Evolutionary conservation across 1,140 invertebrate genomes (phyloP), one percentile per base, ranked within the genome.

Genomic region (Atta cephalotes): DNA sequence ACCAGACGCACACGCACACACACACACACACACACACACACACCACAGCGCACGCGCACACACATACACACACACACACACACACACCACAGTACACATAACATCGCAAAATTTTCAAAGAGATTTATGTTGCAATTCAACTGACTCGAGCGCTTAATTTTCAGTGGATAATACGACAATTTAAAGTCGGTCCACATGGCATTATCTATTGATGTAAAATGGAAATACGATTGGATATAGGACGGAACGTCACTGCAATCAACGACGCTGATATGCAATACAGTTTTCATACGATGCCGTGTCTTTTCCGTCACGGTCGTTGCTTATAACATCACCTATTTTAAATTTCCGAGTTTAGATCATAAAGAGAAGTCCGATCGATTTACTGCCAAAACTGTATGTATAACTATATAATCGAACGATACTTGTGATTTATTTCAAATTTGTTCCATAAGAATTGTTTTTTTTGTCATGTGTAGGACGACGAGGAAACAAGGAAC

Each of bases 171-270:
- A 76, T 45, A 62, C 56, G 56, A 39, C 70, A 62, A 84, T 84
- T 84, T 84, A 51, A 76, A 74, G 70, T 60, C 68, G 18, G 35
- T 35, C 80, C 53, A 60, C 66, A 25, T 25, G 53, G 80, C 68
- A 82, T 72, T 72, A 58, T 68, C 80, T 84, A 63, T 74, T 56
- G 70, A 74, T 84, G 80, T 84, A 84, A 84, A 84, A 84, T 84
- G 80, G 80, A 84, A 84, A 84, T 84, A 70, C 56, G 70, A 84
- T 84, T 56, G 80, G 45, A 65, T 58, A 28, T 51, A 31, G 66
- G 62, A 39, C 35, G 49, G n/a, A 45, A 25, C 56, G n/a, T 10
- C 21, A 56, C 18, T 51, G 80, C 56, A 76, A 84, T 74, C 51
- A 84, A 84, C 70, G 80, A 63, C 39, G 39, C 80, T 70, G 80